These are phyloP conservation scores for Brachyhypopomus occidentalis DNA, from an alignment of 2,113 vertebrate genomes.

Conservation along the genomic window DNA sequence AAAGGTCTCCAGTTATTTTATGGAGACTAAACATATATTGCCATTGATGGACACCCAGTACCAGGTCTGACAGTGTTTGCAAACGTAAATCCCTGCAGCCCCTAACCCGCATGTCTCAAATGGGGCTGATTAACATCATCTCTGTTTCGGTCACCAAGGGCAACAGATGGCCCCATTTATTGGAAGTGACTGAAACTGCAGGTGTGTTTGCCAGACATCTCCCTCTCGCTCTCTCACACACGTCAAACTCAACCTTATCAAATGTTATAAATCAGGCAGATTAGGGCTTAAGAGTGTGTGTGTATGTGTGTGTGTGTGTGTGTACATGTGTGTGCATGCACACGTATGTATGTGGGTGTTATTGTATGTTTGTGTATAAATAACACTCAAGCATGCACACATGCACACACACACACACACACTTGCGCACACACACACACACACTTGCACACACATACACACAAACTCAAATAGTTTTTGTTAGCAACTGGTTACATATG, in stretches of 20 bases:
- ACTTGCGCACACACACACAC: too few species aligned
- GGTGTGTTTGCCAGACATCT: constrained; percentile 29
- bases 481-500: background rate
- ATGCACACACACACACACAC: too few species aligned
- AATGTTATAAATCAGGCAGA: constrained; percentile 25
- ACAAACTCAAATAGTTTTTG: constrained; percentile 5
- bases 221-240: background rate
- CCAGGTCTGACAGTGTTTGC: constrained; percentile 16
- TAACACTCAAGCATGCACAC: too few species aligned
- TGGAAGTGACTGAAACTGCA: constrained; percentile 42
- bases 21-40: background rate
- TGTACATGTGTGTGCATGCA: too few species aligned
- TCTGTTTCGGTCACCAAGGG: constrained; percentile 19
- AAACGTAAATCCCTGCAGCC: background rate
- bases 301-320: background rate
- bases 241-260: constrained; percentile 40
- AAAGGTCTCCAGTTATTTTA: background rate
- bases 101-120: background rate
- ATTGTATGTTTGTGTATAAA: too few species aligned
- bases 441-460: too few species aligned
- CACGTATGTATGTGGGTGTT: too few species aligned
- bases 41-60: background rate
- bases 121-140: constrained; percentile 17
- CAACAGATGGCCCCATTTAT: constrained; percentile 50
- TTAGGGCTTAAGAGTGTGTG: constrained; percentile 18